Evolutionary conservation across 2,113 vertebrate genomes (phyloP), one percentile per base, ranked within the genome.

Genomic region (Scatophagus argus): DNA sequence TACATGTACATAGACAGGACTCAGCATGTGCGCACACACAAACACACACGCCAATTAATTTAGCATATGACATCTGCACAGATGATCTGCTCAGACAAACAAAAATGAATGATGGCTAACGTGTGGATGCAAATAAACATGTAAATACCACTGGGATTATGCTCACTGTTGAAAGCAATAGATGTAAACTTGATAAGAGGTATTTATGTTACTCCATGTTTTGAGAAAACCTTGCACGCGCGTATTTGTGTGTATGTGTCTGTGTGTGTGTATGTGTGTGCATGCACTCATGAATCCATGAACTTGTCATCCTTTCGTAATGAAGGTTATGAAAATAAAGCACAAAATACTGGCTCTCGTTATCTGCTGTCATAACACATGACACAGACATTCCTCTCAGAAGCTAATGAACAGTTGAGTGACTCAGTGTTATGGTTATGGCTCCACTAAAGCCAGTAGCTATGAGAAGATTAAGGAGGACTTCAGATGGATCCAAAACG

Each of bases 381-480:
- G 82, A 84, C 88, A 90, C 83, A 90, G 86, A 86, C 75, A 89
- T 89, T 89, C 81, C 63, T 86, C 58, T 83, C 71, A 74, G 75
- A 66, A 87, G 73, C 79, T 79, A 84, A 63, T 74, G 82, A 83
- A 80, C 55, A 83, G 77, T 69, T 63, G 84, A 83, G 85, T 84
- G 82, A 88, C 78, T 91, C 82, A 62, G 81, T 88, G 75, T 84
- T 90, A 63, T 88, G 80, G 68, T 87, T 87, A 87, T 79, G 84
- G 84, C 88, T 89, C 87, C 73, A 87, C 76, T 80, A 83, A 86
- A 88, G 88, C 83, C 84, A 81, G 90, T 85, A 89, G 84, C 80
- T 86, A 73, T 84, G 87, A 87, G 80, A 84, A 88, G 87, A 90
- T 93, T 79, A 90, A 67, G 62, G 34, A 69, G 41, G 61, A 78